A percentile compares a stretch with the other conserved stretches of the same genome.
phyloP scores from a whole-genome alignment of 2,797 vertebrate species.

The Cirrhinus molitorella region DNA sequence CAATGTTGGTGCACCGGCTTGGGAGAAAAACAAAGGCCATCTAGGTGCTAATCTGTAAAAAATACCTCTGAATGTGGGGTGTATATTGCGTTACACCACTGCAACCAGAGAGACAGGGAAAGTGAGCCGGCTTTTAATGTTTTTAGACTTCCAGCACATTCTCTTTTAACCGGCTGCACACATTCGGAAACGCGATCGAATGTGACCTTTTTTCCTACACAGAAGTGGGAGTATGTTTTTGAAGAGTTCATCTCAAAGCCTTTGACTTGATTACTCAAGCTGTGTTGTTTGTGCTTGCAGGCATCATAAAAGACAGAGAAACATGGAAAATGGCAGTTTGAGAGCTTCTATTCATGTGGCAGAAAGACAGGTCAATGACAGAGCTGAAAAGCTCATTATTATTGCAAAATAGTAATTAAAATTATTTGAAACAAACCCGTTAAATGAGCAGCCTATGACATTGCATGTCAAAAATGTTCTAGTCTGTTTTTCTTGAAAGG shows the following conservation, averaged over 20 bases:
- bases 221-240: conserved; percentile 55
- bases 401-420: not conserved
- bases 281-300: conserved; percentile 40
- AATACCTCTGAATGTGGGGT: conserved; percentile 16
- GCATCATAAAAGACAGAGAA: conserved; percentile 48
- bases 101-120: conserved; percentile 22
- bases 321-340: conserved; percentile 16
- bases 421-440: not conserved
- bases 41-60: conserved; percentile 43
- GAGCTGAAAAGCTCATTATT: not conserved
- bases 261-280: conserved; percentile 57
- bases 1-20: not conserved
- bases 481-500: not conserved
- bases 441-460: not conserved
- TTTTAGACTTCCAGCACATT: conserved; percentile 33
- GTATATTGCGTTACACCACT: conserved; percentile 22
- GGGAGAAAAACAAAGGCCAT: conserved; percentile 14
- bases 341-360: conserved; percentile 39
- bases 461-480: not conserved
- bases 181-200: conserved; percentile 43
- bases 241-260: conserved; percentile 49
- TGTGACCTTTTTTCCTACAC: conserved; percentile 55
- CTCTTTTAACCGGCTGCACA: not conserved
- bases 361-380: conserved; percentile 34
- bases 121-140: conserved; percentile 37